Conservation (phyloP, 2,113 vertebrate genomes). For the Apaloderma vittatum region DNA sequence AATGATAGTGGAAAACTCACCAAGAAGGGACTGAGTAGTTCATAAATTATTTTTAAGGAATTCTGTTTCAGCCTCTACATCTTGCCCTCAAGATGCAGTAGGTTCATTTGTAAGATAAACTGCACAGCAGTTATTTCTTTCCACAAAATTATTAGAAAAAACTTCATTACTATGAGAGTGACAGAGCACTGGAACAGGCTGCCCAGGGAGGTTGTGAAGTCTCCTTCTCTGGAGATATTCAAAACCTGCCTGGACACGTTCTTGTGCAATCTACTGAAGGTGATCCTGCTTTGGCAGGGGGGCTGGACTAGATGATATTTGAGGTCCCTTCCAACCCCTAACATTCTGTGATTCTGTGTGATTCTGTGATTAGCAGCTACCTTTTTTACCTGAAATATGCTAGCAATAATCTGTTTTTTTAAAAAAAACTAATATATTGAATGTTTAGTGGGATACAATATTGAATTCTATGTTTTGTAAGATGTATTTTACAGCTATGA, state of each 20-base stretch:
- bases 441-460: background rate
- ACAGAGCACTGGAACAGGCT: no score
- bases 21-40: background rate
- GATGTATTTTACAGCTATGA: background rate
- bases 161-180: no score
- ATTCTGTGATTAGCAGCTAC: background rate
- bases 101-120: slow-evolving; percentile 31
- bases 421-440: background rate
- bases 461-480: background rate
- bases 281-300: no score
- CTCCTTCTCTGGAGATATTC: no score
- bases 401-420: background rate
- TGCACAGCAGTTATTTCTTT: background rate
- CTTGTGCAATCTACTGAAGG: no score
- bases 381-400: background rate
- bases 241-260: no score
- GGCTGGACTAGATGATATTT: no score
- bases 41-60: slow-evolving; percentile 21
- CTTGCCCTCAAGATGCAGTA: background rate
- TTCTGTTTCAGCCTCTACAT: background rate
- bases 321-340: no score
- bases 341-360: no score
- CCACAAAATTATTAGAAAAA: no score
- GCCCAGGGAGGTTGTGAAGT: no score
- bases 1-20: background rate